These are phyloP conservation scores for Noctuana brunneofusca DNA, from an alignment of 2,888 invertebrate genomes.

Conservation along the genomic window DNA sequence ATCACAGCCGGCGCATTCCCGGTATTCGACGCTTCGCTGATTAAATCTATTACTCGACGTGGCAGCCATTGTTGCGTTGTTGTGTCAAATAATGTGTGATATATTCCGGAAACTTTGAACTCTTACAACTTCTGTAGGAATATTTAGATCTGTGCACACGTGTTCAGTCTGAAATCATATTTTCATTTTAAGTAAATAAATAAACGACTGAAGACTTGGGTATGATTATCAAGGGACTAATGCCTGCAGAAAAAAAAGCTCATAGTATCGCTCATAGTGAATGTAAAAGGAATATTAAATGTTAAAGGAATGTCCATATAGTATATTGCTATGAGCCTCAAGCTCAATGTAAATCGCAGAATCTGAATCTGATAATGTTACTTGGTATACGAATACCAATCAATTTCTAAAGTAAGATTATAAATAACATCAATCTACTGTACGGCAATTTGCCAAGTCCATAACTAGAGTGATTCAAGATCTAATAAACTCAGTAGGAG, in stretches of 20 bases:
- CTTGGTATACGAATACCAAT: not conserved
- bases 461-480: not conserved
- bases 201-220: too few species aligned
- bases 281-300: too few species aligned
- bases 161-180: too few species aligned
- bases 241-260: too few species aligned
- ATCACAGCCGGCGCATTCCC: constrained; percentile 1
- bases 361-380: not conserved
- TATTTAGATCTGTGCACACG: too few species aligned
- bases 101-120: not conserved
- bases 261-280: too few species aligned
- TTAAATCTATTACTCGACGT: constrained; percentile 1
- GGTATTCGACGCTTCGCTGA: not conserved
- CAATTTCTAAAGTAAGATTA: not conserved
- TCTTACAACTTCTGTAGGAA: too few species aligned
- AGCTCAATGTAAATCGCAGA: too few species aligned
- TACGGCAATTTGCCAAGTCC: not conserved
- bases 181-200: too few species aligned
- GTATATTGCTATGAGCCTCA: too few species aligned
- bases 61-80: not conserved
- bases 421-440: not conserved
- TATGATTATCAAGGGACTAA: too few species aligned
- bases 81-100: not conserved
- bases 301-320: too few species aligned
- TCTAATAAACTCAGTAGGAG: not conserved